These are phyloP conservation scores for Cartodere bifasciata DNA, from an alignment of 2,888 invertebrate species.

Conservation along the genomic window DNA sequence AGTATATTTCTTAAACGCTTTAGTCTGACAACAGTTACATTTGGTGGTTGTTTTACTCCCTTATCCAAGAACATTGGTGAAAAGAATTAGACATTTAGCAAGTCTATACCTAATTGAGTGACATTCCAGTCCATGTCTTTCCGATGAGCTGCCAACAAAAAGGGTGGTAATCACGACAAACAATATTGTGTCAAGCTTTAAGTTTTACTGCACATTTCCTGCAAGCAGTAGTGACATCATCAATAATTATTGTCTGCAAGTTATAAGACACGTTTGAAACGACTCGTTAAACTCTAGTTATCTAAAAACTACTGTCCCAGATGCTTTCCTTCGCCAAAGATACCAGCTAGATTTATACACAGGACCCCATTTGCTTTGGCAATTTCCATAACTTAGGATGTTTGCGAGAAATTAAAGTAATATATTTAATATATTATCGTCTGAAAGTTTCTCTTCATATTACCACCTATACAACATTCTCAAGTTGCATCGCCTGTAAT, in stretches of 20 bases:
- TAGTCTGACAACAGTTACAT: too few species aligned
- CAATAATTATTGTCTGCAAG: constrained; percentile 3
- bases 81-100: too few species aligned
- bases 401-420: constrained; percentile 20
- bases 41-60: too few species aligned
- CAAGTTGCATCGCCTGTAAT: constrained; percentile 33
- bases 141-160: too few species aligned
- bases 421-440: constrained; percentile 15
- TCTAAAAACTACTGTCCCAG: constrained; percentile 26
- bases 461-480: constrained; percentile 27
- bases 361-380: constrained; percentile 20
- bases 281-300: constrained; percentile 31
- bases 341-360: constrained; percentile 25
- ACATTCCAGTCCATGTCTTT: too few species aligned
- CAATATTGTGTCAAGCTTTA: too few species aligned
- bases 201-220: too few species aligned
- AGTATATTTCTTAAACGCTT: too few species aligned
- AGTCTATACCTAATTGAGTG: too few species aligned
- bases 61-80: too few species aligned
- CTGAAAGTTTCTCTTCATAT: constrained; percentile 24
- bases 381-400: constrained; percentile 23
- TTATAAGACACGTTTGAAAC: constrained; percentile 26
- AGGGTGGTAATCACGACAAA: too few species aligned
- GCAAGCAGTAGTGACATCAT: too few species aligned
- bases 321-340: constrained; percentile 25